Conservation (phyloP, 2,888 invertebrate species). For the Drosophila buzzatii region DNA sequence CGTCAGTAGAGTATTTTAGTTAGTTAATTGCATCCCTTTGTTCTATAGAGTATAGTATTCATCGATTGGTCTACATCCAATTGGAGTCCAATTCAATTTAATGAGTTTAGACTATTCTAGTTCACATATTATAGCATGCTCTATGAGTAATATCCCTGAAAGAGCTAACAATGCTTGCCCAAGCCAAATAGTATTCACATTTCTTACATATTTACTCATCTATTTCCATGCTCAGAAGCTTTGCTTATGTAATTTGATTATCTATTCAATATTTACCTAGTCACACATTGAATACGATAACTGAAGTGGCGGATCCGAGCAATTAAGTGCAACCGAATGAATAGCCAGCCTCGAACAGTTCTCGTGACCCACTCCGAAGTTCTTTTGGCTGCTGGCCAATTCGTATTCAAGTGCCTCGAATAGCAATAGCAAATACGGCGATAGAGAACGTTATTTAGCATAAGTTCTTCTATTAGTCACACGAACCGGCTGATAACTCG, state of each 20-base stretch:
- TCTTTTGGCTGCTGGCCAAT: constrained; percentile 24
- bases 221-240: not conserved
- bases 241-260: constrained; percentile 15
- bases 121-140: not conserved
- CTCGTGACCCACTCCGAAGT: constrained; percentile 22
- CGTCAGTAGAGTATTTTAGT: not conserved
- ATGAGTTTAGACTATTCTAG: not conserved
- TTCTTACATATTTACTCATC: constrained; percentile 5
- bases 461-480: constrained; percentile 62
- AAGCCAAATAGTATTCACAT: not conserved
- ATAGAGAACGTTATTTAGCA: constrained; percentile 55
- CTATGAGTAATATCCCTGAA: not conserved
- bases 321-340: constrained; percentile 19
- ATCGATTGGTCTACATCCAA: not conserved
- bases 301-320: constrained; percentile 24
- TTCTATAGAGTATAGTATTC: not conserved
- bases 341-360: not conserved
- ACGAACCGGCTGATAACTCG: constrained; percentile 36
- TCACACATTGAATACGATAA: constrained; percentile 12
- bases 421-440: constrained; percentile 43
- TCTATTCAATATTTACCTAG: not conserved
- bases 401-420: constrained; percentile 52
- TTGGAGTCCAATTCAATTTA: not conserved
- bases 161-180: not conserved
- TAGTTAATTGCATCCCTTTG: not conserved